phyloP scores from a whole-genome alignment of 2,797 vertebrate genomes.

The Phalanger gymnotis region DNA sequence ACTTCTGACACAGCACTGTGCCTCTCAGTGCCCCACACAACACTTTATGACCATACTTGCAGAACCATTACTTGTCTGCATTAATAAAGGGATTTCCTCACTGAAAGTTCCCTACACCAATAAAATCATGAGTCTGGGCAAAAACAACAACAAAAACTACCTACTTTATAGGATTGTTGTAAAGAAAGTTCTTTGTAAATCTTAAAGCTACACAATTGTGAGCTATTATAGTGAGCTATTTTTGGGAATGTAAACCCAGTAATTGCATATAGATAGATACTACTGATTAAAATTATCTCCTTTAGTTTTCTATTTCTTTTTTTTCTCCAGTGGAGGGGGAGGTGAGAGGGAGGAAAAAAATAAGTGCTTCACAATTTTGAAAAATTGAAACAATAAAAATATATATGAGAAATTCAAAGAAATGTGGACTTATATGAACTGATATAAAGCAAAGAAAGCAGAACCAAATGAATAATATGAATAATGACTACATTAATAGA shows the following conservation, averaged over 20 bases:
- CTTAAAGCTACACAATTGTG: not conserved
- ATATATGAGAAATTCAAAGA: not conserved
- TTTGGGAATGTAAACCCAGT: not conserved
- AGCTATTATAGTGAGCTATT: not conserved
- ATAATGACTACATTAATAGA: not conserved
- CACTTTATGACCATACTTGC: not conserved
- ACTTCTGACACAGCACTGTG: not conserved
- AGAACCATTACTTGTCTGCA: not conserved
- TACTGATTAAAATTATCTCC: not conserved
- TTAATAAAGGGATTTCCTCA: not conserved
- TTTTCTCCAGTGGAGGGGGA: not conserved
- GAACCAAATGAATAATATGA: not conserved
- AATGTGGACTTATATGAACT: not conserved
- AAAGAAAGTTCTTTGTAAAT: not conserved
- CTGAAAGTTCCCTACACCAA: not conserved
- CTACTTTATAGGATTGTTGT: not conserved
- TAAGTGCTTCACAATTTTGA: not conserved
- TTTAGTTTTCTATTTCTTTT: not conserved
- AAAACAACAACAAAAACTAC: not conserved
- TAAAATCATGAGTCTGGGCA: not conserved
- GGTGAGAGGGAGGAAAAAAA: not conserved
- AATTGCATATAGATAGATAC: not conserved
- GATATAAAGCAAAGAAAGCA: not conserved
- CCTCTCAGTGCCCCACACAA: not conserved
- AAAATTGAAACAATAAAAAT: not conserved